A percentile compares a stretch with the other conserved stretches of the same genome.
Evolutionary conservation across 2,888 invertebrate species (phyloP).

Genomic region (Mesoligia furuncula): DNA sequence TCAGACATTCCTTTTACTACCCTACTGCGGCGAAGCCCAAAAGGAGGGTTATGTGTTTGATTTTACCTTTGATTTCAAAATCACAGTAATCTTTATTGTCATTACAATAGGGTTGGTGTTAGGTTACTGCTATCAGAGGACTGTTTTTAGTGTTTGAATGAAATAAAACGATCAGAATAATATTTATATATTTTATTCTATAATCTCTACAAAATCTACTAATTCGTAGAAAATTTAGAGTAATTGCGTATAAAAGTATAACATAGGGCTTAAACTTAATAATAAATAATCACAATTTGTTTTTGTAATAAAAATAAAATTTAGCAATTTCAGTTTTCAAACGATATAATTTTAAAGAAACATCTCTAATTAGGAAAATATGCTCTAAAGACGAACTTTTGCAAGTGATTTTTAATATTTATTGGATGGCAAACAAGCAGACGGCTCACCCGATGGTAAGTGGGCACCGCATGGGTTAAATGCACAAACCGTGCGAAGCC

Average conservation of each 20-base stretch:
- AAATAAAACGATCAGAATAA: conserved; percentile 18
- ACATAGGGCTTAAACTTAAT: conserved; percentile 46
- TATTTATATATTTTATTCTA: conserved; percentile 60
- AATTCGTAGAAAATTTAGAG: conserved; percentile 55
- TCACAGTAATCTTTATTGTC: no score
- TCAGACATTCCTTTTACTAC: no score
- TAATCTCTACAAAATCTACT: conserved; percentile 58
- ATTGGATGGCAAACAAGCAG: not conserved
- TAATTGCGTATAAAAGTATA: conserved; percentile 48
- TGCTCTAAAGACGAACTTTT: conserved; percentile 21
- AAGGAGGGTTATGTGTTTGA: no score
- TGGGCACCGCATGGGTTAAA: no score
- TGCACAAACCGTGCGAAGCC: no score
- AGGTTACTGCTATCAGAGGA: no score
- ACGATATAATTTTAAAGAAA: conserved; percentile 19
- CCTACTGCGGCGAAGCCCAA: no score
- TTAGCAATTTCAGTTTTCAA: conserved; percentile 20
- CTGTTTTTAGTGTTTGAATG: not conserved
- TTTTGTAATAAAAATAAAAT: conserved; percentile 40
- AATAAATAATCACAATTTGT: conserved; percentile 63
- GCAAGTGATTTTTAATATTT: not conserved
- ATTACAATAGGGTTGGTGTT: no score
- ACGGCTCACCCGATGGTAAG: not conserved
- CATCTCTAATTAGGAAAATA: conserved; percentile 7
- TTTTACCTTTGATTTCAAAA: no score